Percentiles rank a stretch among this genome's conserved stretches.
Conservation (phyloP, 2,888 invertebrate species). For the Amblyteles armatorius region DNA sequence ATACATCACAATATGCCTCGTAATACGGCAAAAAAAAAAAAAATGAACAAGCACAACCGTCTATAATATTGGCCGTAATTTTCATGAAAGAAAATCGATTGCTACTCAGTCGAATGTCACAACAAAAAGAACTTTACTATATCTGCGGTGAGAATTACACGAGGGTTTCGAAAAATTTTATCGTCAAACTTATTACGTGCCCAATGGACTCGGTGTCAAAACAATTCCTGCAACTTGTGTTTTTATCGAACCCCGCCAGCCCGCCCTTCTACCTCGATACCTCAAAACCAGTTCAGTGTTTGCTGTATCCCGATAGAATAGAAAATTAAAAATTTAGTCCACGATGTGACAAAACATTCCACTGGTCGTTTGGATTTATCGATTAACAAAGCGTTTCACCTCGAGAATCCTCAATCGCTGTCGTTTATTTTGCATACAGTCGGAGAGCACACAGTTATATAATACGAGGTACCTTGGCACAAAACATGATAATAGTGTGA, state of each 20-base stretch:
- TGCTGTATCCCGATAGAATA: constrained; percentile 83
- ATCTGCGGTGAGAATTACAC: constrained; percentile 34
- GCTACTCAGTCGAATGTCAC: constrained; percentile 11
- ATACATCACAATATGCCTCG: not conserved
- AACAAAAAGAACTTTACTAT: not conserved
- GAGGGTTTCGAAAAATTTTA: constrained; percentile 18
- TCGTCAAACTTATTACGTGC: constrained; percentile 41
- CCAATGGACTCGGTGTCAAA: constrained; percentile 70
- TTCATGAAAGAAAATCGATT: constrained; percentile 25
- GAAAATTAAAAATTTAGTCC: constrained; percentile 78
- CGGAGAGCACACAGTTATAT: constrained; percentile 20
- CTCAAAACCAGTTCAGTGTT: constrained; percentile 81
- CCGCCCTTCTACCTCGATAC: constrained; percentile 71
- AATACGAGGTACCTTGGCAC: constrained; percentile 2
- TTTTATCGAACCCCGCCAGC: constrained; percentile 72
- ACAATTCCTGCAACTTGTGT: constrained; percentile 76
- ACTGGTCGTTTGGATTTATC: constrained; percentile 21
- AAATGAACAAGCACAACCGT: constrained; percentile 12
- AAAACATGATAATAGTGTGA: constrained; percentile 20
- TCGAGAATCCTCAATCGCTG: constrained; percentile 9
- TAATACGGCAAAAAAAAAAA: constrained; percentile 8
- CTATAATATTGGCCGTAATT: constrained; percentile 9
- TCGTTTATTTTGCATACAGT: constrained; percentile 13
- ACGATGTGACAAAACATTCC: constrained; percentile 80
- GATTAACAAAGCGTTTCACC: not conserved